Base-by-base conservation (phyloP, 2,888 invertebrate species). In the Kuschelorhynchus macadamiae region DNA sequence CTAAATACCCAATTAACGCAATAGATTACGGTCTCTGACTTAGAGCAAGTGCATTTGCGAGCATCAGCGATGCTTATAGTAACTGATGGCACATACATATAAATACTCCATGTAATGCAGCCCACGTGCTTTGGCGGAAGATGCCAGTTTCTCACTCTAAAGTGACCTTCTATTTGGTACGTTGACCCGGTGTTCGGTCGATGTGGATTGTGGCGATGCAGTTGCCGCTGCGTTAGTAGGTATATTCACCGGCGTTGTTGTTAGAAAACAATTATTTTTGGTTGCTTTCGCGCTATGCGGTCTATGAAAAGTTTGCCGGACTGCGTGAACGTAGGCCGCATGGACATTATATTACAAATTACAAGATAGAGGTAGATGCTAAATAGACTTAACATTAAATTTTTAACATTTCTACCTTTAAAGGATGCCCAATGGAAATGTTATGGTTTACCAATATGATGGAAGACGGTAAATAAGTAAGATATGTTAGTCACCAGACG, bases 91-190 rank as follows among this genome's bases (percentile, higher is more conserved):
- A 21, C 47, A 47, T 21, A 12, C 20, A 20, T 36, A 21, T 25
- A 25, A 57, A 57, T 47, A 60, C 46, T 18, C 25, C 46, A 63
- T 55, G 55, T 55, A 55, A 55, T 33, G 62, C 57, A 25, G 59
- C 66, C 66, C 66, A 66, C 66, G 66, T 66, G 66, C 60, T 66
- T 60, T 60, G 55, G 53, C 66, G 66, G 66, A 66, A 66, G 66
- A 66, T 66, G 66, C 46, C 25, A 56, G 46, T 64, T 61, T 64
- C 64, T 64, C 64, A 60, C 66, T 66, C 66, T 59, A 59, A 56
- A 66, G 39, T 60, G 66, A 66, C 66, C 66, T 66, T 66, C 66
- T 66, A 60, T 60, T 66, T 66, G 60, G 66, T 59, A 39, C 66
- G 32, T 66, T 66, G 66, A 66, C 66, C 66, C 20, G 52, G 8